A percentile compares a stretch with the other conserved stretches of the same genome.
Evolutionary conservation across 1,140 invertebrate species (phyloP).

Genomic region (Aphis craccivora): DNA sequence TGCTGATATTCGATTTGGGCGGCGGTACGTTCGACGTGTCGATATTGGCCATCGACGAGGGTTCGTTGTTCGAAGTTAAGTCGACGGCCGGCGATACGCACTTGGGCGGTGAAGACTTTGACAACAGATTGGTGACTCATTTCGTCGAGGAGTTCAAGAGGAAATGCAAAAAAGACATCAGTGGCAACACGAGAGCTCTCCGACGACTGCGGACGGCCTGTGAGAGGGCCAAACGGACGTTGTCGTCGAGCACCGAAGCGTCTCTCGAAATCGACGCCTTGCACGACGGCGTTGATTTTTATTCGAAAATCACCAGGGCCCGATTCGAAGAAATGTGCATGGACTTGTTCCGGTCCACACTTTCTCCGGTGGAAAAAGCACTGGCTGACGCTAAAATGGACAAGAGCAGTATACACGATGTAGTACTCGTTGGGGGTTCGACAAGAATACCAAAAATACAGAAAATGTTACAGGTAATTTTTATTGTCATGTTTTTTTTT

Average conservation of each 20-base stretch:
- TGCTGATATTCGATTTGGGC: conserved; percentile 78
- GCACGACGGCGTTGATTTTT: conserved; percentile 70
- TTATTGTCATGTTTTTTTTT: background rate
- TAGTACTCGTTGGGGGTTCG: conserved; percentile 82
- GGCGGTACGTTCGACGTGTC: conserved; percentile 87
- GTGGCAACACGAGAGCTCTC: conserved; percentile 66
- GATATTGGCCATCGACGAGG: conserved; percentile 85
- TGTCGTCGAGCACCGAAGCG: conserved; percentile 70
- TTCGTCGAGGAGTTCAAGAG: conserved; percentile 69
- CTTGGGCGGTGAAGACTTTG: conserved; percentile 83
- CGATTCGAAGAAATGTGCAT: conserved; percentile 72
- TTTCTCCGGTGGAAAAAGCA: conserved; percentile 73
- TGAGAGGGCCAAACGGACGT: conserved; percentile 70
- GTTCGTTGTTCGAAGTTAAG: conserved; percentile 80
- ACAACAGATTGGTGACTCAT: conserved; percentile 80
- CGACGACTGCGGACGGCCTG: conserved; percentile 73
- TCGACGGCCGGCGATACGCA: conserved; percentile 81
- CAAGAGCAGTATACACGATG: conserved; percentile 76
- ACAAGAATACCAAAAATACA: conserved; percentile 76
- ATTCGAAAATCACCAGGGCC: conserved; percentile 70
- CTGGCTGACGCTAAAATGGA: conserved; percentile 78
- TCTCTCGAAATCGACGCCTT: conserved; percentile 69
- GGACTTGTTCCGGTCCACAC: conserved; percentile 70
- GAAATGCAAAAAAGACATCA: conserved; percentile 67
- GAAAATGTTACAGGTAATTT: conserved; percentile 64